A percentile compares a stretch with the other conserved stretches of the same genome.
Evolutionary conservation across 2,113 vertebrate genomes (phyloP).

Genomic region (Aptenodytes patagonicus): DNA sequence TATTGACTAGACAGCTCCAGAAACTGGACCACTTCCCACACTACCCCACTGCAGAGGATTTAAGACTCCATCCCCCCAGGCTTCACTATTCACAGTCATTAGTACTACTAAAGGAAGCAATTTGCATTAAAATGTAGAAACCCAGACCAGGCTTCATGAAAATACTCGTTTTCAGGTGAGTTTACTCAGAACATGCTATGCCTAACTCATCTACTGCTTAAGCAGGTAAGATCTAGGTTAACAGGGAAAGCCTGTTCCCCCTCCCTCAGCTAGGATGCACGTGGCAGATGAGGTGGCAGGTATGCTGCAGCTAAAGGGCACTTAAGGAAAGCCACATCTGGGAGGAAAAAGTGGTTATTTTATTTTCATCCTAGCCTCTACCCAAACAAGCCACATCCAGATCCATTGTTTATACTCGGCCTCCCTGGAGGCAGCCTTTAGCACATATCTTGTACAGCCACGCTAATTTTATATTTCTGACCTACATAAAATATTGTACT

Average conservation of each 20-base stretch:
- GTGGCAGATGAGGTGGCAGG: background rate
- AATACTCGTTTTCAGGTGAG: background rate
- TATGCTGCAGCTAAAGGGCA: background rate
- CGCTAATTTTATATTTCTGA: slow-evolving; percentile 39
- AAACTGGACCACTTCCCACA: background rate
- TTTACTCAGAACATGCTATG: background rate
- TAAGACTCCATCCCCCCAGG: background rate
- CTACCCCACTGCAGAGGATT: background rate
- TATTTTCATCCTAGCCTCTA: background rate
- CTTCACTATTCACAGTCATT: background rate
- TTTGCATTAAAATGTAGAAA: background rate
- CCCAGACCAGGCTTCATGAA: background rate
- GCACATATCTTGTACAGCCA: slow-evolving; percentile 28
- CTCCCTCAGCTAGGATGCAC: background rate
- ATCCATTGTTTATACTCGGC: background rate
- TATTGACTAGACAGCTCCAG: background rate
- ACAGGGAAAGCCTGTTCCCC: rapidly evolving
- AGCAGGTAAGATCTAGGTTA: background rate
- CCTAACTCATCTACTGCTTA: background rate
- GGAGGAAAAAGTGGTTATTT: background rate
- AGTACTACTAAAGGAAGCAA: background rate
- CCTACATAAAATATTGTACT: slow-evolving; percentile 2
- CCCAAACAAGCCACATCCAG: background rate
- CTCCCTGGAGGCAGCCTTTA: background rate
- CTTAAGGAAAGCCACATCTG: background rate